phyloP scores from a whole-genome alignment of 2,797 vertebrate genomes.

The Sebastes aleutianus region DNA sequence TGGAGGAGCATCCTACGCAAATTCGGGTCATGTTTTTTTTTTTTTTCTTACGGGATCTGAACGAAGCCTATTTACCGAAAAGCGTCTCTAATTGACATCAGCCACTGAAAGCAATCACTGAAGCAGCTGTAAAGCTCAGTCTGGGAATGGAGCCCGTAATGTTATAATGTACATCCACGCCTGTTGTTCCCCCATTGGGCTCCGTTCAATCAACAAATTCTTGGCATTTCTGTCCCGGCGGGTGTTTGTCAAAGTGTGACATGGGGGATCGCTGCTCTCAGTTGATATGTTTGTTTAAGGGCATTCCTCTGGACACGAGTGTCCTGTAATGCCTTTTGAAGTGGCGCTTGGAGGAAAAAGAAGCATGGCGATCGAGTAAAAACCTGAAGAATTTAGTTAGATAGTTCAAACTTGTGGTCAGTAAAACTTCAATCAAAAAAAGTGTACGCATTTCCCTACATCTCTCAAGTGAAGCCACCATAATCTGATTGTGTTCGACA shows the following conservation, averaged over 20 bases:
- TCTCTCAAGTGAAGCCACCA: constrained; percentile 32
- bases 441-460: constrained; percentile 1
- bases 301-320: constrained; percentile 50
- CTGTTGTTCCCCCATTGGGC: constrained; percentile 26
- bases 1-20: constrained; percentile 28
- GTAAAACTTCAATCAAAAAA: constrained; percentile 17
- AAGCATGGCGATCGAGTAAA: neutral
- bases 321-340: constrained; percentile 36
- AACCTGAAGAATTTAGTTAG: constrained; percentile 3
- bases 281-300: constrained; percentile 60
- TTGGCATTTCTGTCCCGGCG: constrained; percentile 50
- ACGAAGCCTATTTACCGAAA: constrained; percentile 55
- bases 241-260: constrained; percentile 63
- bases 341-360: neutral
- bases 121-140: constrained; percentile 49
- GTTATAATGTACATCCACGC: constrained; percentile 42
- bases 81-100: constrained; percentile 62
- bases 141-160: constrained; percentile 43
- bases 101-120: constrained; percentile 59
- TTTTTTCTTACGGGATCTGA: constrained; percentile 15
- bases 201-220: constrained; percentile 58
- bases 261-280: constrained; percentile 41
- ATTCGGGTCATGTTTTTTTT: constrained; percentile 40
- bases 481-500: constrained; percentile 64
- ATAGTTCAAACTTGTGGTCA: constrained; percentile 25